Conservation (phyloP, 1,140 invertebrate species). For the Drosophila oshimai region DNA sequence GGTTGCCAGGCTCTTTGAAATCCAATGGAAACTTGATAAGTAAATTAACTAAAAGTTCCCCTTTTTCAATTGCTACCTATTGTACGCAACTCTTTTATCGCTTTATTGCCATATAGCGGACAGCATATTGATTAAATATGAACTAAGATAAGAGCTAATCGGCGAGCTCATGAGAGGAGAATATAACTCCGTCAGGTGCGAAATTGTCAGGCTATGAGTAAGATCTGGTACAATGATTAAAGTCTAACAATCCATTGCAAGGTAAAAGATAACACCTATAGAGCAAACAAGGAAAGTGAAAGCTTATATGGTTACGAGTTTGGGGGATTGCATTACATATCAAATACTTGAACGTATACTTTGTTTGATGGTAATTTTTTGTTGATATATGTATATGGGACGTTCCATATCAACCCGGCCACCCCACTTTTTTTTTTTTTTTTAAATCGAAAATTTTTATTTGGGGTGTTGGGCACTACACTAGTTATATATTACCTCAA, state of each 20-base stretch:
- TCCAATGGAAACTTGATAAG: not conserved
- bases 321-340: too few relatives aligned
- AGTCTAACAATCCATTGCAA: too few relatives aligned
- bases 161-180: not conserved
- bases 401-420: too few relatives aligned
- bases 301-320: too few relatives aligned
- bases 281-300: not conserved
- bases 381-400: too few relatives aligned
- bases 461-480: too few relatives aligned
- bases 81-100: not conserved
- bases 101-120: not conserved
- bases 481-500: too few relatives aligned
- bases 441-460: too few relatives aligned
- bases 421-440: too few relatives aligned
- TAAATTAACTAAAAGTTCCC: constrained; percentile 5
- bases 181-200: not conserved
- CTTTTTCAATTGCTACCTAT: not conserved
- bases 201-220: not conserved
- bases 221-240: not conserved
- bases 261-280: not conserved
- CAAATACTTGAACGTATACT: too few relatives aligned
- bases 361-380: too few relatives aligned
- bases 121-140: constrained; percentile 5
- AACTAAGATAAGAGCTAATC: constrained; percentile 2
- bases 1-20: not conserved